These are phyloP conservation scores for Aradophagus sp. DNA, from an alignment of 1,140 invertebrate genomes.

Conservation along the genomic window DNA sequence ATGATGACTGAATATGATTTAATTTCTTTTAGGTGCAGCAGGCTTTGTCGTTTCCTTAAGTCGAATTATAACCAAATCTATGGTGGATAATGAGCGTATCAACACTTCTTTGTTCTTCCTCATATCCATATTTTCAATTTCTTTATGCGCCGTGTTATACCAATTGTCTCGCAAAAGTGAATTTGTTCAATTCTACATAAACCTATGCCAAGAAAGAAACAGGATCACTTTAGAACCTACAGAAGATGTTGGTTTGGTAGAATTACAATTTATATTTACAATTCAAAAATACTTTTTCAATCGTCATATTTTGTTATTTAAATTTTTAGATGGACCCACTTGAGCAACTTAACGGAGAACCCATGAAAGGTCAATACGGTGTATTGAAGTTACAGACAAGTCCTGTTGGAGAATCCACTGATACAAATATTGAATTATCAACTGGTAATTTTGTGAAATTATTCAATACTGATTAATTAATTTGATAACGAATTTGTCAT, in stretches of 20 bases:
- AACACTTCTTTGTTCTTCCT: constrained; percentile 92
- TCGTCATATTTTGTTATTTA: neutral
- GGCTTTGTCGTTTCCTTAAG: constrained; percentile 89
- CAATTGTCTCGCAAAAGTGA: constrained; percentile 84
- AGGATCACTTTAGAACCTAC: constrained; percentile 84
- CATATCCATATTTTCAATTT: constrained; percentile 83
- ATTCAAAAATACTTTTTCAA: too few species aligned
- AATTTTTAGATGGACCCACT: constrained; percentile 75
- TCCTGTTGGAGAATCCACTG: constrained; percentile 69
- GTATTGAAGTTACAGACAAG: constrained; percentile 78
- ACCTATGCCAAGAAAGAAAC: constrained; percentile 82
- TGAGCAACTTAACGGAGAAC: constrained; percentile 74
- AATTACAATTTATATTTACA: too few species aligned
- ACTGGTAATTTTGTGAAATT: constrained; percentile 62
- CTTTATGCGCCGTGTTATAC: constrained; percentile 84
- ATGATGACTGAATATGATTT: neutral
- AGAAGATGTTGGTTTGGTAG: constrained; percentile 84
- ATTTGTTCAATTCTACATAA: constrained; percentile 89
- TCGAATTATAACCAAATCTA: constrained; percentile 86
- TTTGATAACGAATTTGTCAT: neutral
- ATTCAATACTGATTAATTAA: too few species aligned
- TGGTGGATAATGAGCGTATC: constrained; percentile 82
- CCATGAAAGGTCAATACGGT: constrained; percentile 76
- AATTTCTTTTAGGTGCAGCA: constrained; percentile 82
- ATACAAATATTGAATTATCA: constrained; percentile 59